Evolutionary conservation across 2,888 invertebrate genomes (phyloP), one percentile per base, ranked within the genome.

Genomic region (Aplocera efformata): DNA sequence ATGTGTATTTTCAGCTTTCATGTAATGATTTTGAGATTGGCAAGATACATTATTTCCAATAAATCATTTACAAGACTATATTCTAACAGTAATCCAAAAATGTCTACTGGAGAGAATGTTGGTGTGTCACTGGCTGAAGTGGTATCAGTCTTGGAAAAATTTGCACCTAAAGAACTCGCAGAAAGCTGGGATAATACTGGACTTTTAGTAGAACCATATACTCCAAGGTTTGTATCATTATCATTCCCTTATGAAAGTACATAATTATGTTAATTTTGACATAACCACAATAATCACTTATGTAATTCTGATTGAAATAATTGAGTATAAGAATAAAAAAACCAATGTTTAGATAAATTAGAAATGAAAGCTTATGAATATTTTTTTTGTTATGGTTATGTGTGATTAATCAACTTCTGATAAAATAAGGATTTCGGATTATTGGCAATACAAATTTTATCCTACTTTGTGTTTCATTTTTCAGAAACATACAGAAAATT

Each of bases 131-230:
- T 92, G 43, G 63, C 62, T 8, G 77, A 80, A 45, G 89, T 94
- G 1, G 65, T 94, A 24, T 63, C 79, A 7, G 86, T 84, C 36
- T 78, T 97, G 45, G 91, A 94, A 60, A 74, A 82, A 6, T 93
- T 94, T 78, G 96, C 96, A 0, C 92, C 94, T 6, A 73, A 90
- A 21, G 74, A 85, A 1, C 79, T 94, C 7, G 96, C 97, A 1
- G 97, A 94, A 61, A 90, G 90, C 34, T 98, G 98, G 98, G 98
- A 98, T 71, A 98, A 98, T 80, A 97, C 98, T 33, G 98, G 98
- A 0, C 84, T 98, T 1, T 82, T 98, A 13, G 91, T 98, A 7
- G 96, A 98, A 69, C 97, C 98, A 0, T 81, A 80, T 13, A 84
- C 90, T 13, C 78, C 90, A 28, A 89, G 85, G 90, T 90, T 62